These are phyloP conservation scores for Cyprinodon diabolis DNA, from an alignment of 2,797 vertebrate species.

Conservation along the genomic window DNA sequence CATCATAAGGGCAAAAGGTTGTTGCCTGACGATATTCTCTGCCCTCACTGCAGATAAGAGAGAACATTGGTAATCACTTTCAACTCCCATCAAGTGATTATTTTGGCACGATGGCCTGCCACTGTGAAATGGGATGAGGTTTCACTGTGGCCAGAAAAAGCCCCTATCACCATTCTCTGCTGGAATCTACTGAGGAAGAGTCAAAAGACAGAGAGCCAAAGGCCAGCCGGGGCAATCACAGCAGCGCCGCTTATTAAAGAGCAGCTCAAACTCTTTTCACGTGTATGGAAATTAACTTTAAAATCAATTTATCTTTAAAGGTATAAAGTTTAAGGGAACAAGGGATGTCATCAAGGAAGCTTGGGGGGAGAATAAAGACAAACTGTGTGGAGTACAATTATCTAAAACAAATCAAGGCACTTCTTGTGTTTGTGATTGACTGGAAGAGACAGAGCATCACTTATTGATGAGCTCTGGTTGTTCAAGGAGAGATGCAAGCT, in stretches of 20 bases:
- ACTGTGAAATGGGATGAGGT: slow-evolving; percentile 78
- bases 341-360: slow-evolving; percentile 29
- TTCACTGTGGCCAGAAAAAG: slow-evolving; percentile 57
- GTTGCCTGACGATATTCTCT: slow-evolving; percentile 67
- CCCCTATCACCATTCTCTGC: slow-evolving; percentile 52
- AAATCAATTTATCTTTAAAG: slow-evolving; percentile 28
- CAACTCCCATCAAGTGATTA: slow-evolving; percentile 79
- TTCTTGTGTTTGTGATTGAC: slow-evolving; percentile 63
- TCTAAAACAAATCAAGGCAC: slow-evolving; percentile 63
- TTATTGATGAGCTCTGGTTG: slow-evolving; percentile 74
- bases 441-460: slow-evolving; percentile 72
- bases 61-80: slow-evolving; percentile 78
- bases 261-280: slow-evolving; percentile 20
- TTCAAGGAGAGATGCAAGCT: slow-evolving; percentile 71
- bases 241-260: slow-evolving; percentile 27
- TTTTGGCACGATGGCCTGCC: slow-evolving; percentile 63
- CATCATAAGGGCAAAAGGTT: slow-evolving; percentile 60
- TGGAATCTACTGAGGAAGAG: slow-evolving; percentile 59
- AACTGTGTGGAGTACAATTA: slow-evolving; percentile 37
- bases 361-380: slow-evolving; percentile 18
- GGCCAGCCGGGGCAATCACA: slow-evolving; percentile 31
- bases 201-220: slow-evolving; percentile 46
- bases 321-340: slow-evolving; percentile 33
- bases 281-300: slow-evolving; percentile 17
- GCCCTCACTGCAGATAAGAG: slow-evolving; percentile 75